Conservation (phyloP, 2,797 vertebrate genomes). For the Hoplostethus mediterraneus region DNA sequence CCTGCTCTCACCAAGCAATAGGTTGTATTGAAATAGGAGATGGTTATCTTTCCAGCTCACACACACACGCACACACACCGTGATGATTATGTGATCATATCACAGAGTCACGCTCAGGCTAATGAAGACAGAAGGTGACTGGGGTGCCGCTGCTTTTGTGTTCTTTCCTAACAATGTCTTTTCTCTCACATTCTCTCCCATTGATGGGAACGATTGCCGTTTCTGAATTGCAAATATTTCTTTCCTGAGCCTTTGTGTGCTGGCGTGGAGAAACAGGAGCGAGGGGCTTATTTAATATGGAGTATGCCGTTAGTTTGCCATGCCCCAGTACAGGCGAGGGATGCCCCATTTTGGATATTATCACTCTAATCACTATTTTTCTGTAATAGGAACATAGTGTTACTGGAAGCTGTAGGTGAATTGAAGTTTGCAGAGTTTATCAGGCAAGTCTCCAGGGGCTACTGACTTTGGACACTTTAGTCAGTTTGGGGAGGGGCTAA, state of each 20-base stretch:
- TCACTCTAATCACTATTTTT: no score
- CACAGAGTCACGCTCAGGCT: slow-evolving; percentile 44
- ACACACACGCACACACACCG: slow-evolving; percentile 21
- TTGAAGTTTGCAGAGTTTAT: slow-evolving; percentile 12
- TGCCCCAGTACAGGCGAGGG: no score
- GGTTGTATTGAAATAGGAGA: slow-evolving; percentile 67
- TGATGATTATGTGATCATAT: slow-evolving; percentile 60
- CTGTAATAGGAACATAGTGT: no score
- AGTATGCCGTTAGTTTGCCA: no score
- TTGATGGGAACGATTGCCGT: slow-evolving; percentile 48
- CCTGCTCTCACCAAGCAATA: slow-evolving; percentile 41
- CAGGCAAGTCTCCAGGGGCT: slow-evolving; percentile 33
- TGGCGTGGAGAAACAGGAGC: neutral
- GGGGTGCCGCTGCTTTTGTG: slow-evolving; percentile 31
- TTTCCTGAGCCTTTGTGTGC: neutral
- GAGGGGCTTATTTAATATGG: neutral
- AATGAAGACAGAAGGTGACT: slow-evolving; percentile 43
- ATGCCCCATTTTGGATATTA: no score
- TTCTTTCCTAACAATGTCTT: slow-evolving; percentile 20
- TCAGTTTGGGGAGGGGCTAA: slow-evolving; percentile 44
- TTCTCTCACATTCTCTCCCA: slow-evolving; percentile 24
- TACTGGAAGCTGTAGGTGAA: no score
- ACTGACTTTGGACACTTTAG: slow-evolving; percentile 64
- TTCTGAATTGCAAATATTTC: slow-evolving; percentile 43
- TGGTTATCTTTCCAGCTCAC: slow-evolving; percentile 41